Conservation (phyloP, 2,888 invertebrate genomes). For the Augochlorella aurata region DNA sequence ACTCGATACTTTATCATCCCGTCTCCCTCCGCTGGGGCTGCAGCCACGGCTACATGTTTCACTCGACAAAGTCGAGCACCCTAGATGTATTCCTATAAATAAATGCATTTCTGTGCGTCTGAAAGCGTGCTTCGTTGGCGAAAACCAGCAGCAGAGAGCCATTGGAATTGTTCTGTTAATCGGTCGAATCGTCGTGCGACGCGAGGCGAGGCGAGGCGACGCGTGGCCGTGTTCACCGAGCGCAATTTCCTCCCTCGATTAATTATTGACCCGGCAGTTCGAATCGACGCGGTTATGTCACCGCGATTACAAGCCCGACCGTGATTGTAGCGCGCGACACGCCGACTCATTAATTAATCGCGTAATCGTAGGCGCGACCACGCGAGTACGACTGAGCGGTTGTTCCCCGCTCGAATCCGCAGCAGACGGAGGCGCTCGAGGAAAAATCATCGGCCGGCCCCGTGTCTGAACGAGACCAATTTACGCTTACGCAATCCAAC, state of each 20-base stretch:
- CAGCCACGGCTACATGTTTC: background rate
- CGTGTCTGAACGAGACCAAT: too few species aligned
- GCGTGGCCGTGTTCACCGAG: slow-evolving; percentile 19
- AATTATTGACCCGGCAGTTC: slow-evolving; percentile 67
- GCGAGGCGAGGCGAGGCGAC: background rate
- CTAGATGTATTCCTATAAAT: background rate
- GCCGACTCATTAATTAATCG: slow-evolving; percentile 77
- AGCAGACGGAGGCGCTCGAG: background rate
- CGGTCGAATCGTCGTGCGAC: background rate
- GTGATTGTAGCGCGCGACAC: slow-evolving; percentile 75
- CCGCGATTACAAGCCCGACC: slow-evolving; percentile 69
- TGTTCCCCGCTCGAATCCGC: background rate
- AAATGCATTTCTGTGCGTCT: background rate
- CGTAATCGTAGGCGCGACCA: slow-evolving; percentile 64
- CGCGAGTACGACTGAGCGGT: background rate
- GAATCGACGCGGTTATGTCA: slow-evolving; percentile 77
- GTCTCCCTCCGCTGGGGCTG: background rate
- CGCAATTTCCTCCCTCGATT: slow-evolving; percentile 73
- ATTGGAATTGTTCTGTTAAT: slow-evolving; percentile 8
- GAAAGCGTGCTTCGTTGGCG: background rate
- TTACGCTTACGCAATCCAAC: slow-evolving; percentile 44
- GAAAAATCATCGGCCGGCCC: slow-evolving; percentile 14
- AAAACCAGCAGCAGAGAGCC: background rate
- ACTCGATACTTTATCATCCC: slow-evolving; percentile 25
- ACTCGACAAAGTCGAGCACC: background rate